phyloP scores from a whole-genome alignment of 1,140 invertebrate genomes.

The Drosophila guanche region DNA sequence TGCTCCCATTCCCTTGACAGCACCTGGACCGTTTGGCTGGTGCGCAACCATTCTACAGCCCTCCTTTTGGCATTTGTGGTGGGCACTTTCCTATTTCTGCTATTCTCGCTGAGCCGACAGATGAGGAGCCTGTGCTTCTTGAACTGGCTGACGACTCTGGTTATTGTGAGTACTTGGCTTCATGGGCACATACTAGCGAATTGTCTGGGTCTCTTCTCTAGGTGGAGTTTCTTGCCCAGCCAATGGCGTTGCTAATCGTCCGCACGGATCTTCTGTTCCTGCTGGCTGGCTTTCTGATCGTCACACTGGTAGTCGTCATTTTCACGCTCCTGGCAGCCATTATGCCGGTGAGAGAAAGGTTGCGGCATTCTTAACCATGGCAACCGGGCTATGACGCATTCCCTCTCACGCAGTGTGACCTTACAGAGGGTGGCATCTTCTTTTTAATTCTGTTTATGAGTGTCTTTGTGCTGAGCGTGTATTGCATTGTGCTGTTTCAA shows the following conservation, averaged over 20 bases:
- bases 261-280: neutral
- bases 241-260: conserved; percentile 8
- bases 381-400: neutral
- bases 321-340: neutral
- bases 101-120: conserved; percentile 20
- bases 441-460: conserved; percentile 18
- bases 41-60: conserved; percentile 1
- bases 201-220: neutral
- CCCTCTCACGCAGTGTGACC: conserved; percentile 30
- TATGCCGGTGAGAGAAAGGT: conserved; percentile 33
- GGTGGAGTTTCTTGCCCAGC: conserved; percentile 38
- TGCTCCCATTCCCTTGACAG: neutral
- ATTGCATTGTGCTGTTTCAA: conserved; percentile 15
- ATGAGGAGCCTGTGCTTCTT: conserved; percentile 11
- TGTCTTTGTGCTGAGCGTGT: conserved; percentile 40
- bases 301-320: conserved; percentile 21
- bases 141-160: conserved; percentile 11
- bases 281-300: conserved; percentile 15
- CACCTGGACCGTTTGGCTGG: neutral
- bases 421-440: conserved; percentile 26
- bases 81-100: conserved; percentile 19
- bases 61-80: conserved; percentile 20
- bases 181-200: neutral
- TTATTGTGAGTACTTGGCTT: conserved; percentile 29
- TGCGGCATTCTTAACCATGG: no score